Conservation (phyloP, 2,113 vertebrate genomes). For the Colistium nudipinnis region DNA sequence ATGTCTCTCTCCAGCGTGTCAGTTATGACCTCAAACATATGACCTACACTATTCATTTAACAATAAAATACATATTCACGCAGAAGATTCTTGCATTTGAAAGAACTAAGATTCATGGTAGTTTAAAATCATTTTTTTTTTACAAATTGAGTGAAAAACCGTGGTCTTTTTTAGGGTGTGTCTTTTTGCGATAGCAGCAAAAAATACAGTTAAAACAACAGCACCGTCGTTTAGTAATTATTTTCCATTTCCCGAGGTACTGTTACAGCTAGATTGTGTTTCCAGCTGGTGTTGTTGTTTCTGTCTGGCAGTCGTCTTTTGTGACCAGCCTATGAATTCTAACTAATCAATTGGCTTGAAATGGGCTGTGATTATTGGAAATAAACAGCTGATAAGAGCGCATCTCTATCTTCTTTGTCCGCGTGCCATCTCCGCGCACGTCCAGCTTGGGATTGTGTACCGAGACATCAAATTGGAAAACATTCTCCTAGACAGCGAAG, state of each 20-base stretch:
- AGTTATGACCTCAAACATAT: background rate
- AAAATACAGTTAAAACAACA: background rate
- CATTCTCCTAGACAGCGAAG: constrained; percentile 90
- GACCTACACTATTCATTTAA: background rate
- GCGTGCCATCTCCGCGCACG: background rate
- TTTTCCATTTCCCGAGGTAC: constrained; percentile 3
- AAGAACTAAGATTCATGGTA: background rate
- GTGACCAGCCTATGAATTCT: background rate
- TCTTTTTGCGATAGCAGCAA: background rate
- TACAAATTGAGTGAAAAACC: background rate
- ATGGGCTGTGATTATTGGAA: constrained; percentile 13
- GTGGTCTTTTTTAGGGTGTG: background rate
- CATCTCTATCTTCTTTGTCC: background rate
- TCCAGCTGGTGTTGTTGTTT: background rate
- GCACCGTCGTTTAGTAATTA: background rate
- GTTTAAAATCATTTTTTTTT: background rate
- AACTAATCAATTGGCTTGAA: background rate
- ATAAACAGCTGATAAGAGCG: background rate
- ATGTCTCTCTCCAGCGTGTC: background rate
- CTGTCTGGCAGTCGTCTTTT: background rate
- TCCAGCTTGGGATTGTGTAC: constrained; percentile 90
- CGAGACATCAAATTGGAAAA: constrained; percentile 94
- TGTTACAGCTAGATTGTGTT: background rate
- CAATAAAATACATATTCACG: too few species aligned
- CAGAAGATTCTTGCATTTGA: too few species aligned